These are phyloP conservation scores for Synergus japonicus DNA, from an alignment of 2,888 invertebrate genomes.

Conservation along the genomic window DNA sequence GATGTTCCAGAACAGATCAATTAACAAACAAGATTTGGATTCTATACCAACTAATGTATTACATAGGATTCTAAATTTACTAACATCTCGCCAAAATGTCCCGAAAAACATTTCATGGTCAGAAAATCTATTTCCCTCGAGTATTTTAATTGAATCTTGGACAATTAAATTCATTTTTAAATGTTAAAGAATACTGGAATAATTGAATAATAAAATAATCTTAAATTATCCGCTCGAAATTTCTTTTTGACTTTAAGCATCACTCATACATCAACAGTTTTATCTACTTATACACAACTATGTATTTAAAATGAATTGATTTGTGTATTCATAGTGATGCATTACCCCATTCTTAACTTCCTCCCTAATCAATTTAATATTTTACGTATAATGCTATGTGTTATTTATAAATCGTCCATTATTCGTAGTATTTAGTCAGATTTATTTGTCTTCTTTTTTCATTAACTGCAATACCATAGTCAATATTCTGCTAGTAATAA, in stretches of 20 bases:
- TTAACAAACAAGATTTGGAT: constrained; percentile 15
- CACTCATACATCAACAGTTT: constrained; percentile 4
- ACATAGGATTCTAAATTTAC: no score
- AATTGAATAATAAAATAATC: neutral
- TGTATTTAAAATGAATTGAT: constrained; percentile 1
- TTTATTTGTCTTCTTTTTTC: constrained; percentile 34
- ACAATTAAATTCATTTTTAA: no score
- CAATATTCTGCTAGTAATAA: constrained; percentile 28
- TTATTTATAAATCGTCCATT: constrained; percentile 25
- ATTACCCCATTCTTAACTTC: constrained; percentile 17
- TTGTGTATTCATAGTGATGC: constrained; percentile 9
- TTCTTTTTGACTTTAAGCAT: neutral
- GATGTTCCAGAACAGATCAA: neutral
- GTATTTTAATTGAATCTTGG: no score
- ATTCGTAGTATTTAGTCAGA: constrained; percentile 15
- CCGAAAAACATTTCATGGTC: no score
- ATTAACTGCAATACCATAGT: neutral
- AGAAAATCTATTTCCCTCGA: no score
- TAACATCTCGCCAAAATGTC: no score
- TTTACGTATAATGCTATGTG: constrained; percentile 1
- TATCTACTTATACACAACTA: neutral
- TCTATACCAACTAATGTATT: constrained; percentile 39
- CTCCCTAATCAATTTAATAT: constrained; percentile 22
- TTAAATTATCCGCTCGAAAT: neutral
- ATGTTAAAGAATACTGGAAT: neutral